phyloP scores from a whole-genome alignment of 2,888 invertebrate species.

The Hyposoter didymator region DNA sequence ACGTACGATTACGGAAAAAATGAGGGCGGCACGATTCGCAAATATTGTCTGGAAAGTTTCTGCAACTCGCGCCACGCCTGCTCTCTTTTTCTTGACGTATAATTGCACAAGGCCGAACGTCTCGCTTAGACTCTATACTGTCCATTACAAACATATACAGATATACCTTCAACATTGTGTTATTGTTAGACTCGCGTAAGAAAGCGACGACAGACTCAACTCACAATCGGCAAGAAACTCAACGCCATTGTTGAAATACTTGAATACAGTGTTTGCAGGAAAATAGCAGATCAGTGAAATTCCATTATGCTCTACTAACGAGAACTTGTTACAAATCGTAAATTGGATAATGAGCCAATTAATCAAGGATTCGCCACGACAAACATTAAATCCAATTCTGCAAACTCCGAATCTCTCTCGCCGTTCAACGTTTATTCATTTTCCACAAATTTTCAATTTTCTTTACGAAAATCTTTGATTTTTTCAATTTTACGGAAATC shows the following conservation, averaged over 20 bases:
- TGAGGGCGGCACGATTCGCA: conserved; percentile 32
- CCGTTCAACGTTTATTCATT: neutral
- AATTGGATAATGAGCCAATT: conserved; percentile 56
- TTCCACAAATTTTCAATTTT: neutral
- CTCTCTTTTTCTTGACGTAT: conserved; percentile 75
- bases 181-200: conserved; percentile 37
- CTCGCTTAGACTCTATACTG: conserved; percentile 25
- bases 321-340: conserved; percentile 45
- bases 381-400: neutral
- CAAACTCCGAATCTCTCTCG: neutral
- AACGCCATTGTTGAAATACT: conserved; percentile 61
- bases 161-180: conserved; percentile 11
- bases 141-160: conserved; percentile 6
- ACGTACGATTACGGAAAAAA: conserved; percentile 19
- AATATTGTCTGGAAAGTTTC: conserved; percentile 52
- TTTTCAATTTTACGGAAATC: no score
- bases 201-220: conserved; percentile 35
- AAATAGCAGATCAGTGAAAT: conserved; percentile 53
- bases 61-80: conserved; percentile 67
- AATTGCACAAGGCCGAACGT: conserved; percentile 78
- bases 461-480: no score
- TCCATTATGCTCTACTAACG: conserved; percentile 20
- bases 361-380: neutral
- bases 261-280: conserved; percentile 40
- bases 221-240: conserved; percentile 37